Conservation (phyloP, 92 coral and sea anemone species). For the Zoanthus solanderi region DNA sequence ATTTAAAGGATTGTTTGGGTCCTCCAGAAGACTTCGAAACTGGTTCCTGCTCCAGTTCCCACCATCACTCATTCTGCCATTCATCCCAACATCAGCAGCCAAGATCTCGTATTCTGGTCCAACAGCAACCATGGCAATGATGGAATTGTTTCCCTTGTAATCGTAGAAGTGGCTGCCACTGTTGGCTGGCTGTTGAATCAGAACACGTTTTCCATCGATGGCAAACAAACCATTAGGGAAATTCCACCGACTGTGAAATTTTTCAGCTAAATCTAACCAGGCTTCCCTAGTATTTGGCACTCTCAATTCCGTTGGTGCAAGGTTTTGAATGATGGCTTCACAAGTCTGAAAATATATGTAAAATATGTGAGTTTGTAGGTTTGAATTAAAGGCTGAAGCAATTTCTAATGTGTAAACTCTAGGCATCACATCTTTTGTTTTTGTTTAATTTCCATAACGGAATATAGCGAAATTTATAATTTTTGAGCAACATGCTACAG, state of each 20-base stretch:
- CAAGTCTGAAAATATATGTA: conserved; percentile 24
- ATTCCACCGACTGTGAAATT: conserved; percentile 55
- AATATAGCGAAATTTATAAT: not conserved
- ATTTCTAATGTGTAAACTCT: not conserved
- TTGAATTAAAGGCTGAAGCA: conserved; percentile 7
- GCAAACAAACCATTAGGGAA: conserved; percentile 64
- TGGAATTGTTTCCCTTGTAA: conserved; percentile 53
- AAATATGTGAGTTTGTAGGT: conserved; percentile 3
- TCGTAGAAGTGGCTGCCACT: conserved; percentile 57
- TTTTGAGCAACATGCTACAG: conserved; percentile 5
- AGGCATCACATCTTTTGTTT: conserved; percentile 4
- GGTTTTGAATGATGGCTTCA: conserved; percentile 4
- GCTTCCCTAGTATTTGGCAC: conserved; percentile 31
- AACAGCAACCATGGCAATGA: conserved; percentile 50
- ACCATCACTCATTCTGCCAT: conserved; percentile 54
- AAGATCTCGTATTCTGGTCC: conserved; percentile 26
- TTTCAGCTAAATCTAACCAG: conserved; percentile 36
- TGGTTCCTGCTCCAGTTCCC: conserved; percentile 55
- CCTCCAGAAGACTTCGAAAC: conserved; percentile 44
- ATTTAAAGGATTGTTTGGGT: conserved; percentile 30
- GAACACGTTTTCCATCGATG: conserved; percentile 57
- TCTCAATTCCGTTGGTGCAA: conserved; percentile 18
- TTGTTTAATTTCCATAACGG: not conserved
- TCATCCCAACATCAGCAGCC: conserved; percentile 36
- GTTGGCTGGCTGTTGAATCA: conserved; percentile 64